A percentile compares a stretch with the other conserved stretches of the same genome.
phyloP scores from a whole-genome alignment of 2,888 invertebrate species.

The Drosophila niveifrons region DNA sequence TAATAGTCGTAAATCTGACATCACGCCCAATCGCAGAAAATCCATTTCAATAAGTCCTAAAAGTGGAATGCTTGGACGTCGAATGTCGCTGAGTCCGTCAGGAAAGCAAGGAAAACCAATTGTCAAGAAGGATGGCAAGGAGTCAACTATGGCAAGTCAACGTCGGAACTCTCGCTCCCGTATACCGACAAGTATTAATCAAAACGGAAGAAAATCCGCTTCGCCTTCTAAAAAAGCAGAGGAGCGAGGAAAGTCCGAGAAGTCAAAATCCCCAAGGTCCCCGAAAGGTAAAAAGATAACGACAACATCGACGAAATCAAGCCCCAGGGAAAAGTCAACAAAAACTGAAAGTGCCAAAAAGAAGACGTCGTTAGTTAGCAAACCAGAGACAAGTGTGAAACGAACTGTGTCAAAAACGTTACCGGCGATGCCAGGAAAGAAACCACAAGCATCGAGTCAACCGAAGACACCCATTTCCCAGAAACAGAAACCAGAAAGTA shows the following conservation, averaged over 20 bases:
- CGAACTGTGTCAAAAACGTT: constrained; percentile 49
- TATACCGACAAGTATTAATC: constrained; percentile 73
- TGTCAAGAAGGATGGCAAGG: constrained; percentile 34
- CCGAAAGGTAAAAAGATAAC: constrained; percentile 27
- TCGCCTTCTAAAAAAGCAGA: constrained; percentile 50
- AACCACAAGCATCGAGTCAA: constrained; percentile 24
- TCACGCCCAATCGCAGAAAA: constrained; percentile 70
- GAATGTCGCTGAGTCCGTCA: constrained; percentile 78
- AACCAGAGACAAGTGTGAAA: constrained; percentile 49
- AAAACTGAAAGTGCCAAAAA: constrained; percentile 85
- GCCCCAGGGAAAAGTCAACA: constrained; percentile 49
- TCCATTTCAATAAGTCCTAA: constrained; percentile 80
- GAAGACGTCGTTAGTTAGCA: constrained; percentile 62
- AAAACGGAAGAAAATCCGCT: constrained; percentile 35
- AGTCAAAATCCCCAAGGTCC: constrained; percentile 30
- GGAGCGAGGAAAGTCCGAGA: constrained; percentile 36
- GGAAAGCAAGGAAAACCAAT: constrained; percentile 33
- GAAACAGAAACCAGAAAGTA: constrained; percentile 27
- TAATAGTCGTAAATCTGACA: constrained; percentile 56
- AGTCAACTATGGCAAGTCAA: constrained; percentile 21
- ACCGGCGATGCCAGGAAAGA: constrained; percentile 58
- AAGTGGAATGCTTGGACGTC: constrained; percentile 35
- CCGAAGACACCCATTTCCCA: constrained; percentile 23
- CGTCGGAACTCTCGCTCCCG: constrained; percentile 73
- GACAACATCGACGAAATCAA: constrained; percentile 23